phyloP scores from a whole-genome alignment of 2,888 invertebrate species.

The Nomada hirtipes region DNA sequence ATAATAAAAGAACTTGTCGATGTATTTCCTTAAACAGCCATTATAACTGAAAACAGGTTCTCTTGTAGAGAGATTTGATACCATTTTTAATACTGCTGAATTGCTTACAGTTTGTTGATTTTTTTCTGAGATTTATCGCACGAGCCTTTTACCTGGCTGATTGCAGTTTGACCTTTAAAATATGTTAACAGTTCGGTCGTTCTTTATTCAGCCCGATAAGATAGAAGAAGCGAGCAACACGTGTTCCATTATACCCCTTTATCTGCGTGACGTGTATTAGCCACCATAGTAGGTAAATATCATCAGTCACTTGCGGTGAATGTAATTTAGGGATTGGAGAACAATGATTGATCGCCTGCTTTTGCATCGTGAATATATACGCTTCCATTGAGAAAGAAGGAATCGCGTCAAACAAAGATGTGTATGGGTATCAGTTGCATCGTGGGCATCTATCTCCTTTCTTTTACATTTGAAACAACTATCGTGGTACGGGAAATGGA shows the following conservation, averaged over 20 bases:
- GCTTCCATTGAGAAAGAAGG: neutral
- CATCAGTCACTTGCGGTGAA: constrained; percentile 40
- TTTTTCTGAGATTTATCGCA: neutral
- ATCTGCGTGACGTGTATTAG: constrained; percentile 24
- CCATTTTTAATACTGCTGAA: neutral
- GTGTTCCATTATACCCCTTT: constrained; percentile 48
- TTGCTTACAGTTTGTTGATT: neutral
- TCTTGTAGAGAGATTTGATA: too few relatives aligned
- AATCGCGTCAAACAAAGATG: neutral
- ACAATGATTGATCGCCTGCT: constrained; percentile 27
- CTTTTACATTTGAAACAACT: neutral
- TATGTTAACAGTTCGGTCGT: constrained; percentile 19
- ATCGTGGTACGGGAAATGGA: too few relatives aligned
- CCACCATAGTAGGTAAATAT: constrained; percentile 31
- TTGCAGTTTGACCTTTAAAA: constrained; percentile 12
- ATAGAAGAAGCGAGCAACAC: constrained; percentile 45
- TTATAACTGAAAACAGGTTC: too few relatives aligned
- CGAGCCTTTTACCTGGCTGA: neutral
- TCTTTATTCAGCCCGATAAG: constrained; percentile 42
- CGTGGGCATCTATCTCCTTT: neutral
- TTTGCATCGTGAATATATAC: constrained; percentile 16
- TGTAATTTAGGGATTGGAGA: constrained; percentile 40
- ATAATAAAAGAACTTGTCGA: too few relatives aligned
- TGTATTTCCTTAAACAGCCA: too few relatives aligned
- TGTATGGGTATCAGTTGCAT: neutral